Base-by-base conservation (phyloP, 1,140 invertebrate genomes). In the Atta texana region DNA sequence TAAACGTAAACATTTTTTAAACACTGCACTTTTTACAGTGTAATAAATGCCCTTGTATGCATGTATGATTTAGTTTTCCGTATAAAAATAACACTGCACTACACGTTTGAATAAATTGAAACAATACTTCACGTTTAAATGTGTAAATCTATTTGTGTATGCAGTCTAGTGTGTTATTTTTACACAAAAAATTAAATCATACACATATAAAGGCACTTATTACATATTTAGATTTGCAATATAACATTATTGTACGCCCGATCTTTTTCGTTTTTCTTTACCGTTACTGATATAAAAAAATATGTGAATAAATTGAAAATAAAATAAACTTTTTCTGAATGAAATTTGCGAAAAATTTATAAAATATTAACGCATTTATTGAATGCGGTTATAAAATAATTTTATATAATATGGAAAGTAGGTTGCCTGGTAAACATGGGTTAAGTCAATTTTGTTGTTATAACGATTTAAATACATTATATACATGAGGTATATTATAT, bases 401-500 rank as follows among this genome's bases (percentile, higher is more conserved):
- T 53, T 55, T 24, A 71, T 39, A 18, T 28, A 55, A 71, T 14
- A 8, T 39, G 16, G 10, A 80, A 81, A 81, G 18, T 68, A 34
- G 14, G 12, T 44, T 59, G 16, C 51, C 2, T 16, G 10, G 2
- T n/a, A 39, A 72, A 71, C 34, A 21, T 21, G n/a, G 34, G 4
- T 71, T 72, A 72, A 81, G 8, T n/a, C 7, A 53, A 28, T 59
- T 72, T 72, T 24, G 6, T 72, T 24, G 6, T 72, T 72, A n/a
- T 39, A 3, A 57, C 6, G 51, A 39, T n/a, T 55, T 81, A 53
- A 55, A 55, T 55, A 44, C 34, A 44, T 63, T 49, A 64, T 31
- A 4, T 64, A 49, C 21, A 59, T 63, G 39, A 28, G 34, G 3
- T 28, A 71, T 68, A 71, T 68, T 80, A 80, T 81, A 81, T 71